These are phyloP conservation scores for Montipora capitata DNA, from an alignment of 92 coral and sea anemone species.

Conservation along the genomic window DNA sequence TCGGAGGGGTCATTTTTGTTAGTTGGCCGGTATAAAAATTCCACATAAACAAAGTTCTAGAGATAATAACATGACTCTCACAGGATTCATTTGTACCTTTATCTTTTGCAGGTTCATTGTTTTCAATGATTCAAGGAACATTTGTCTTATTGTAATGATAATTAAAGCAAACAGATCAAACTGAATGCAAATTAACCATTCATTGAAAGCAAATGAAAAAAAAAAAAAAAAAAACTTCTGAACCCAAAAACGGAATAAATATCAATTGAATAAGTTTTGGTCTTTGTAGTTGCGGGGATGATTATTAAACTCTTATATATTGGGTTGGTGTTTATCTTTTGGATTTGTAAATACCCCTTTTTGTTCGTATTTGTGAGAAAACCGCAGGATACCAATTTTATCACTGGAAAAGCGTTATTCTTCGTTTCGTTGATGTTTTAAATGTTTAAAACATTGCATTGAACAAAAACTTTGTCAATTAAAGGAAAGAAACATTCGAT, in stretches of 20 bases:
- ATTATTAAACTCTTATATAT: slow-evolving; percentile 50
- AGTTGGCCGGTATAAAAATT: too few relatives aligned
- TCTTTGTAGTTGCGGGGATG: slow-evolving; percentile 31
- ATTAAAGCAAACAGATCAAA: slow-evolving; percentile 14
- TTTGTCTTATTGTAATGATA: slow-evolving; percentile 39
- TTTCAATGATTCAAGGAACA: slow-evolving; percentile 2
- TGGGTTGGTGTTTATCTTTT: slow-evolving; percentile 18
- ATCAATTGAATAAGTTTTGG: slow-evolving; percentile 21
- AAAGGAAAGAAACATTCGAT: too few relatives aligned
- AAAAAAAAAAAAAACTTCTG: background rate
- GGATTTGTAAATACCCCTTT: slow-evolving; percentile 12
- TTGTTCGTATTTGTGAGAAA: slow-evolving; percentile 45
- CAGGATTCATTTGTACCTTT: background rate
- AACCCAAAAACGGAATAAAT: slow-evolving; percentile 43
- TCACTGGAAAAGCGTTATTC: slow-evolving; percentile 15
- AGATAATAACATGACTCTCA: too few relatives aligned
- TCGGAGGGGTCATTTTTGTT: too few relatives aligned
- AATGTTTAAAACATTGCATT: too few relatives aligned
- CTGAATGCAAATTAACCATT: background rate
- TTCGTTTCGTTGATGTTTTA: background rate
- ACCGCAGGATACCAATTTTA: background rate
- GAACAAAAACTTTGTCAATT: too few relatives aligned
- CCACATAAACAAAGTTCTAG: background rate
- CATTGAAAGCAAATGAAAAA: slow-evolving; percentile 26
- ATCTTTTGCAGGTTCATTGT: slow-evolving; percentile 6